Conservation (phyloP, 2,113 vertebrate species). For the Anser brachyrhynchus region DNA sequence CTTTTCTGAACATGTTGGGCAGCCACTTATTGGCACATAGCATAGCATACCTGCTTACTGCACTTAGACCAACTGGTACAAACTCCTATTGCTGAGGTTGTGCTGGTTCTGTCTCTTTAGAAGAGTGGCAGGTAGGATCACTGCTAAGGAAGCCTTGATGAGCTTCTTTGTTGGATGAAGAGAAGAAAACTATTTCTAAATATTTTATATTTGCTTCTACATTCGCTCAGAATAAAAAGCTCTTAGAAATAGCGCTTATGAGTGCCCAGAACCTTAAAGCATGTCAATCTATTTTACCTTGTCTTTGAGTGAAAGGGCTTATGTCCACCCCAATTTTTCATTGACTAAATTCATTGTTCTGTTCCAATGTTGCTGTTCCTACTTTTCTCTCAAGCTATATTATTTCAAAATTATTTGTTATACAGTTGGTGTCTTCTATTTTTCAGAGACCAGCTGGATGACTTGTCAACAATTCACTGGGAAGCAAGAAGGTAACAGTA, state of each 20-base stretch:
- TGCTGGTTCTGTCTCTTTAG: not conserved
- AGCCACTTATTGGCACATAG: not conserved
- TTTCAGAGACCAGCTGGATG: not conserved
- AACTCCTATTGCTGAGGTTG: not conserved
- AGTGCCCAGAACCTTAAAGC: slow-evolving; percentile 22
- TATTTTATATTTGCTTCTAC: slow-evolving; percentile 46
- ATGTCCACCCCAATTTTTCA: not conserved
- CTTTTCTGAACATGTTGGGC: not conserved
- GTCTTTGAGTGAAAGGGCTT: not conserved
- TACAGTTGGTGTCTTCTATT: slow-evolving; percentile 26
- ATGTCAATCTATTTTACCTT: slow-evolving; percentile 14
- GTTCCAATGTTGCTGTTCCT: not conserved
- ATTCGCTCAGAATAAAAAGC: not conserved
- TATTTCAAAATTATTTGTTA: slow-evolving; percentile 40
- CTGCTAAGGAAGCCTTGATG: not conserved
- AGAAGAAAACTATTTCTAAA: slow-evolving; percentile 25
- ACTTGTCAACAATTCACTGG: slow-evolving; percentile 30
- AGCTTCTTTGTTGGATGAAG: not conserved
- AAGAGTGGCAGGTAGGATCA: not conserved
- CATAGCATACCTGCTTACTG: not conserved
- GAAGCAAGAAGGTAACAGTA: not conserved
- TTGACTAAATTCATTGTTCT: slow-evolving; percentile 25
- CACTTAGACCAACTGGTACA: not conserved
- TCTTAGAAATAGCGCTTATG: slow-evolving; percentile 45
- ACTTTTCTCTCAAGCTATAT: slow-evolving; percentile 23